phyloP scores from a whole-genome alignment of 2,797 vertebrate species.

The Trachurus trachurus region DNA sequence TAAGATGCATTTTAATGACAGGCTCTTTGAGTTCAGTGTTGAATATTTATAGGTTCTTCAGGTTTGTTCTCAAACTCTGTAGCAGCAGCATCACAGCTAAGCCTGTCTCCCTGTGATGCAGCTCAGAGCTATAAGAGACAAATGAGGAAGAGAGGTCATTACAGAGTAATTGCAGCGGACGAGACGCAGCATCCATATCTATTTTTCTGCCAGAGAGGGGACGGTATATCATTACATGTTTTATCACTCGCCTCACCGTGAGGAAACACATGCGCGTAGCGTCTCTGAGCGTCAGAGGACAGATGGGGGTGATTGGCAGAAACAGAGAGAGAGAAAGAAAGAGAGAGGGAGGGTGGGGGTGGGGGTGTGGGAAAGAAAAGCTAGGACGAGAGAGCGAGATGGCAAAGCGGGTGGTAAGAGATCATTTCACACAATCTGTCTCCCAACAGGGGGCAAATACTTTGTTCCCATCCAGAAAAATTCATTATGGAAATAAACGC shows the following conservation, averaged over 20 bases:
- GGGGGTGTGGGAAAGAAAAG: background rate
- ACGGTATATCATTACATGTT: slow-evolving; percentile 9
- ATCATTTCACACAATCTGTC: slow-evolving; percentile 57
- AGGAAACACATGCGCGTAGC: background rate
- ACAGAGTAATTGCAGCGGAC: slow-evolving; percentile 35
- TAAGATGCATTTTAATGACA: no score
- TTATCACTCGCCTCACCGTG: no score
- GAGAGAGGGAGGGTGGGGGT: background rate
- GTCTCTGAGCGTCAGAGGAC: slow-evolving; percentile 7
- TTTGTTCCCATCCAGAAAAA: slow-evolving; percentile 39
- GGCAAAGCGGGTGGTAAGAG: background rate
- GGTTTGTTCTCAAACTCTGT: background rate
- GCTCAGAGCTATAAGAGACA: slow-evolving; percentile 40
- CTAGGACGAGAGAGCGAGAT: slow-evolving; percentile 9
- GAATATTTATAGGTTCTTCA: background rate
- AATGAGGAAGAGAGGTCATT: slow-evolving; percentile 60
- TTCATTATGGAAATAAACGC: slow-evolving; percentile 52
- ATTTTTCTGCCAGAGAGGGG: background rate
- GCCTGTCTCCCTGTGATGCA: slow-evolving; percentile 13
- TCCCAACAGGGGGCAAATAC: slow-evolving; percentile 41
- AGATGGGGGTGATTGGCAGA: slow-evolving; percentile 44
- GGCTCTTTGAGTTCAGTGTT: background rate
- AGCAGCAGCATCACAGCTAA: slow-evolving; percentile 1
- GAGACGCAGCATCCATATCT: slow-evolving; percentile 21
- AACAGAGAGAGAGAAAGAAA: background rate